phyloP scores from a whole-genome alignment of 1,140 invertebrate species.

The Diorhabda elongata region DNA sequence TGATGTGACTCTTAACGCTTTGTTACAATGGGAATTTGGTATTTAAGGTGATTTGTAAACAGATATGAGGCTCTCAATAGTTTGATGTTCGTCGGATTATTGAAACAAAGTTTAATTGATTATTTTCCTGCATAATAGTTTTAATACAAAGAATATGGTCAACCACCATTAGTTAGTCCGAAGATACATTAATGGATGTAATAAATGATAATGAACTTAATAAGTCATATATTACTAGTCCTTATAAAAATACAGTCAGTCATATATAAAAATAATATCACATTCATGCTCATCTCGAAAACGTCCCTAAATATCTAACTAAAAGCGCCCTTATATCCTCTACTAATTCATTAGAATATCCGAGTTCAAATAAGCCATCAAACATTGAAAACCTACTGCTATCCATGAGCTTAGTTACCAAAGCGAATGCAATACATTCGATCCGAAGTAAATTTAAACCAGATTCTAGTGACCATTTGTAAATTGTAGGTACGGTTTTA shows the following conservation, averaged over 20 bases:
- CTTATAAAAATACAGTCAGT: neutral
- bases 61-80: no score
- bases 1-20: no score
- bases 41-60: no score
- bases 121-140: no score
- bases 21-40: no score
- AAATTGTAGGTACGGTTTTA: constrained; percentile 51
- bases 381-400: constrained; percentile 43
- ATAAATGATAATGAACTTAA: neutral
- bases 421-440: constrained; percentile 53
- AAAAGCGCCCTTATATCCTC: constrained; percentile 42
- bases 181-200: neutral
- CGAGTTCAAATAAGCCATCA: constrained; percentile 36
- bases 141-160: no score
- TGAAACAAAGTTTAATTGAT: no score
- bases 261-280: neutral
- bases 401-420: constrained; percentile 50
- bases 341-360: constrained; percentile 36
- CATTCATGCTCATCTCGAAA: neutral
- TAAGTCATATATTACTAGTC: neutral
- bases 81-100: no score
- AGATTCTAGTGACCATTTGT: constrained; percentile 55
- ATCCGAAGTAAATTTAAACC: constrained; percentile 55
- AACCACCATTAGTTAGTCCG: no score
- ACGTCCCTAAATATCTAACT: constrained; percentile 23